phyloP scores from a whole-genome alignment of 1,140 invertebrate species.

The Thaumetopoea pityocampa region DNA sequence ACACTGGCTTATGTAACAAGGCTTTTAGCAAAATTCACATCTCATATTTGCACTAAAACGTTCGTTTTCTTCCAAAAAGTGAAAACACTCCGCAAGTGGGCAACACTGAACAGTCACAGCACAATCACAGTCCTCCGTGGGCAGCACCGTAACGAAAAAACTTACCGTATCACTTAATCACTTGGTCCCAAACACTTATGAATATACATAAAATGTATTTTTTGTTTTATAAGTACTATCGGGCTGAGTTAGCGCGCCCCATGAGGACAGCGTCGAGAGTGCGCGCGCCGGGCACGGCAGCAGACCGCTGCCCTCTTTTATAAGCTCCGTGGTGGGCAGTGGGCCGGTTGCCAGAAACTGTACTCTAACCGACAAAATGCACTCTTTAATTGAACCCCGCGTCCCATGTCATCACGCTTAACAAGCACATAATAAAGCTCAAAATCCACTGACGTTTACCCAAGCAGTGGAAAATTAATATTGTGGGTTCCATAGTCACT shows the following conservation, averaged over 20 bases:
- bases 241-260: slow-evolving; percentile 66
- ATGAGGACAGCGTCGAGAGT: slow-evolving; percentile 62
- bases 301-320: slow-evolving; percentile 62
- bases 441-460: slow-evolving; percentile 23
- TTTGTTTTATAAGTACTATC: slow-evolving; percentile 51
- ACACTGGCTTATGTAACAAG: slow-evolving; percentile 41
- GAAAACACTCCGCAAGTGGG: slow-evolving; percentile 30
- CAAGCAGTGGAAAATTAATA: slow-evolving; percentile 16
- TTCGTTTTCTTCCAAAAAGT: slow-evolving; percentile 41
- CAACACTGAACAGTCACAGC: slow-evolving; percentile 60
- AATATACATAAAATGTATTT: slow-evolving; percentile 58
- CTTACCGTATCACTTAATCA: slow-evolving; percentile 74
- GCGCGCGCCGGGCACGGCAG: slow-evolving; percentile 65
- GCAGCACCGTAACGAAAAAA: slow-evolving; percentile 50
- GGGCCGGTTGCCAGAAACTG: slow-evolving; percentile 57
- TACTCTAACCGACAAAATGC: slow-evolving; percentile 31
- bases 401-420: slow-evolving; percentile 16
- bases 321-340: slow-evolving; percentile 60
- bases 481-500: slow-evolving; percentile 27
- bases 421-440: slow-evolving; percentile 21
- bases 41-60: slow-evolving; percentile 19
- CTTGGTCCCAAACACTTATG: slow-evolving; percentile 64
- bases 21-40: no score
- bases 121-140: slow-evolving; percentile 55
- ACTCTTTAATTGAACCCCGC: slow-evolving; percentile 9